These are phyloP conservation scores for Prenolepis imparis DNA, from an alignment of 2,888 invertebrate genomes.

Conservation along the genomic window DNA sequence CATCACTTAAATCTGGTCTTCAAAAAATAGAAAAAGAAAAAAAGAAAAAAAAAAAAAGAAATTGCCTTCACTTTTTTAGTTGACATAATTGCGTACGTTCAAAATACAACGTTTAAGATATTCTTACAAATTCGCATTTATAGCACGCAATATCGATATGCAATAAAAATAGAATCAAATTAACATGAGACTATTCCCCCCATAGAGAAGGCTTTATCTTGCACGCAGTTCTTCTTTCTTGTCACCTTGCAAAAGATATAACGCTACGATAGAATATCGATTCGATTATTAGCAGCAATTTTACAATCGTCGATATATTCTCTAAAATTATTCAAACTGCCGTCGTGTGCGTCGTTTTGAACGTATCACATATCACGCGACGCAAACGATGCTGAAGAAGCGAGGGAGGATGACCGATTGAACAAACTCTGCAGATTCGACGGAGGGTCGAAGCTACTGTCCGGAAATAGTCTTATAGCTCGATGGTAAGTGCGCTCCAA, in stretches of 20 bases:
- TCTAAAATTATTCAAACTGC: constrained; percentile 60
- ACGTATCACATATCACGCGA: constrained; percentile 20
- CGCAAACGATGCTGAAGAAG: constrained; percentile 55
- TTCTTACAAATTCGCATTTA: neutral
- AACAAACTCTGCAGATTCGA: constrained; percentile 66
- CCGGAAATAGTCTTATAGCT: constrained; percentile 75
- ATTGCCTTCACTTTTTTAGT: neutral
- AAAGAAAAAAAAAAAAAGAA: neutral
- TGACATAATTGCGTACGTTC: neutral
- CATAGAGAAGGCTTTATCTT: no score
- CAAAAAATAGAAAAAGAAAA: neutral
- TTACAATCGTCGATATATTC: neutral
- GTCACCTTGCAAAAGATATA: neutral
- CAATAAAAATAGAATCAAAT: neutral
- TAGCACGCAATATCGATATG: neutral
- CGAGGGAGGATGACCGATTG: constrained; percentile 77
- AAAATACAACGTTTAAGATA: neutral
- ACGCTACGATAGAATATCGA: neutral
- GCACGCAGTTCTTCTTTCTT: neutral
- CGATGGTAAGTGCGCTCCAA: constrained; percentile 67
- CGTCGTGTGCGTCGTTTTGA: neutral
- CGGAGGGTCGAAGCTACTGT: constrained; percentile 69
- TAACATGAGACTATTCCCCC: neutral
- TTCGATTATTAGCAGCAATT: constrained; percentile 38
- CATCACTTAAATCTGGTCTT: constrained; percentile 12